These are phyloP conservation scores for Crenuchus spilurus DNA, from an alignment of 2,797 vertebrate species.

Conservation along the genomic window DNA sequence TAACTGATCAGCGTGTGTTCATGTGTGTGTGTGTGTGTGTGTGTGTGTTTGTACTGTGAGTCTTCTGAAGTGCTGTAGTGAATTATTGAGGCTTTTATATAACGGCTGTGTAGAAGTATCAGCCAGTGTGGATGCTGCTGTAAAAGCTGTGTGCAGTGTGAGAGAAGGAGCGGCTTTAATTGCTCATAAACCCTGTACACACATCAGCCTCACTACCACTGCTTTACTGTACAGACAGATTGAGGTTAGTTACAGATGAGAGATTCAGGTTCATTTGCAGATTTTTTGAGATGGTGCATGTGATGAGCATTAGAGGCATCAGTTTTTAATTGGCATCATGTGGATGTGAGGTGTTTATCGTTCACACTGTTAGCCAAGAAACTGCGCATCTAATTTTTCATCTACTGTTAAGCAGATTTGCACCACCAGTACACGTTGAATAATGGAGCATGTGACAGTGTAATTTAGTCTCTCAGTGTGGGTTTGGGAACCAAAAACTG, in stretches of 20 bases:
- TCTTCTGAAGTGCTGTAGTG: slow-evolving; percentile 28
- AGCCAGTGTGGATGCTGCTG: background rate
- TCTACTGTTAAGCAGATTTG: background rate
- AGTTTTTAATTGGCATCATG: background rate
- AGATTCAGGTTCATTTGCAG: slow-evolving; percentile 20
- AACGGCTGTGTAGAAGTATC: slow-evolving; percentile 20
- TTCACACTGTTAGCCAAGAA: slow-evolving; percentile 7
- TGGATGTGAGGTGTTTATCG: background rate
- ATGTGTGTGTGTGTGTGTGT: slow-evolving; percentile 11
- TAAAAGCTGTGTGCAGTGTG: background rate
- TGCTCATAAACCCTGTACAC: slow-evolving; percentile 30
- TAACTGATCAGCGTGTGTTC: too few relatives aligned
- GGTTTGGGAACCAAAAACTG: background rate
- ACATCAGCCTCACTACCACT: slow-evolving; percentile 31
- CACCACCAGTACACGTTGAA: background rate
- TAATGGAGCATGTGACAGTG: slow-evolving; percentile 16
- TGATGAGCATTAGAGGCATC: background rate
- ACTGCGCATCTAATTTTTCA: background rate
- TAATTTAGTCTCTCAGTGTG: slow-evolving; percentile 9
- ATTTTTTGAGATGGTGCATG: background rate
- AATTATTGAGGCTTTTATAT: slow-evolving; percentile 44
- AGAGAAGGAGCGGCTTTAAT: slow-evolving; percentile 23
- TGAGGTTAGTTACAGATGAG: slow-evolving; percentile 35
- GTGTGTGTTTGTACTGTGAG: slow-evolving; percentile 2
- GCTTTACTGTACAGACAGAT: slow-evolving; percentile 38